Evolutionary conservation across 2,888 invertebrate genomes (phyloP).

Genomic region (Cheilosia grossa): DNA sequence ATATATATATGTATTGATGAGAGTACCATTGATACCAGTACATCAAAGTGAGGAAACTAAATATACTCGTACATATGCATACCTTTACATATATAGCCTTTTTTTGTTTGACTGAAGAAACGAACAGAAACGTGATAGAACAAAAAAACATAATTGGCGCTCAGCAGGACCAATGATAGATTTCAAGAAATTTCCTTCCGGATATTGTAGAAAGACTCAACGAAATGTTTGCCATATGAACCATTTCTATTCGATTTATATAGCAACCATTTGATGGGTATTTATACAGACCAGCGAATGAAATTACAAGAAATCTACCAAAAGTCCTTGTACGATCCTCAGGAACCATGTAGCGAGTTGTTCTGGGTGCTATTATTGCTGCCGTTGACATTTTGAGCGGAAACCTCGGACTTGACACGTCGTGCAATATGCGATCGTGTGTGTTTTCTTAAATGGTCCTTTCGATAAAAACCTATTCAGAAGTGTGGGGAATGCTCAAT

Average conservation of each 20-base stretch:
- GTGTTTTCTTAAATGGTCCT: constrained; percentile 93
- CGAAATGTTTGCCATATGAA: constrained; percentile 54
- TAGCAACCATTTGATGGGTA: constrained; percentile 26
- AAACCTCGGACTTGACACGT: constrained; percentile 92
- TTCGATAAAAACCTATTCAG: constrained; percentile 89
- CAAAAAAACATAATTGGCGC: constrained; percentile 76
- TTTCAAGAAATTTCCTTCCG: constrained; percentile 79
- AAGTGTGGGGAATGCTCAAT: background rate
- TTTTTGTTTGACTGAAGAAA: constrained; percentile 42
- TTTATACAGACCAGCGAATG: constrained; percentile 52
- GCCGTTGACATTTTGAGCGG: constrained; percentile 86
- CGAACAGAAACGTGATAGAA: constrained; percentile 11
- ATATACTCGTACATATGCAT: constrained; percentile 41
- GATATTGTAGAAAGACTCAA: constrained; percentile 36
- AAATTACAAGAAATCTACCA: constrained; percentile 83
- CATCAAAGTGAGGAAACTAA: constrained; percentile 53
- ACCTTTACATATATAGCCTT: constrained; percentile 39
- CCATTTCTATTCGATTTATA: constrained; percentile 31
- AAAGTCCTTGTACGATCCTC: constrained; percentile 84
- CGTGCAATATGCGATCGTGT: constrained; percentile 93
- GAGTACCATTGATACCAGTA: constrained; percentile 66
- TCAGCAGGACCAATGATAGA: constrained; percentile 82
- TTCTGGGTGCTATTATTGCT: constrained; percentile 82
- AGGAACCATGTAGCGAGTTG: constrained; percentile 82
- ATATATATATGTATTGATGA: constrained; percentile 46